phyloP scores from a whole-genome alignment of 2,888 invertebrate species.

The Mongoloraphidia duomilia region DNA sequence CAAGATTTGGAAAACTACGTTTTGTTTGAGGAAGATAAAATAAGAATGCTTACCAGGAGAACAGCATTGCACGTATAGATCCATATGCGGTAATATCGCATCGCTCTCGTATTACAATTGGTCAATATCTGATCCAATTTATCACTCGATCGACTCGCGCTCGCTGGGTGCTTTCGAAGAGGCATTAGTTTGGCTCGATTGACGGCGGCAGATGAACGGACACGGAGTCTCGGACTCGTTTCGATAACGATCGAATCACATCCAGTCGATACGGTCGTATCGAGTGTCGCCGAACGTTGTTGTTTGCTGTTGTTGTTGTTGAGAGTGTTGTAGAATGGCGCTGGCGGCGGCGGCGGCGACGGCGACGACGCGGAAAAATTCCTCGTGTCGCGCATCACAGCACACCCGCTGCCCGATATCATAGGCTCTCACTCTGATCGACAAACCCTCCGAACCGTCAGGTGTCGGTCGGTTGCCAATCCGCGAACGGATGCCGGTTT shows the following conservation, averaged over 20 bases:
- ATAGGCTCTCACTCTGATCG: too few relatives aligned
- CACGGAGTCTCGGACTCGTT: constrained; percentile 20
- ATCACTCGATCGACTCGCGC: constrained; percentile 1
- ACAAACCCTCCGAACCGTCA: too few relatives aligned
- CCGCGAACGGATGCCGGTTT: too few relatives aligned
- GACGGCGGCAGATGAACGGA: constrained; percentile 15
- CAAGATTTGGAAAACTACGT: too few relatives aligned
- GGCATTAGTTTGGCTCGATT: constrained; percentile 1
- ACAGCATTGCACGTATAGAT: constrained; percentile 86
- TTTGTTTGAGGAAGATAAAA: not conserved
- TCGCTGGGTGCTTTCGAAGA: constrained; percentile 1
- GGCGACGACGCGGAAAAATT: constrained; percentile 5
- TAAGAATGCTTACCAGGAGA: constrained; percentile 48
- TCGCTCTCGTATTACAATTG: constrained; percentile 26
- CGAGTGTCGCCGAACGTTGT: not conserved
- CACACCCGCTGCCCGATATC: constrained; percentile 19
- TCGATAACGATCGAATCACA: not conserved
- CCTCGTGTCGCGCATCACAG: constrained; percentile 36
- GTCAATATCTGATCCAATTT: constrained; percentile 5
- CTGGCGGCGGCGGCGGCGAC: constrained; percentile 14
- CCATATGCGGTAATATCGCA: constrained; percentile 81
- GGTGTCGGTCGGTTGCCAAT: too few relatives aligned
- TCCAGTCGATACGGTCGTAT: constrained; percentile 3
- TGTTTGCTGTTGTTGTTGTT: constrained; percentile 13
- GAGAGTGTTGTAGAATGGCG: constrained; percentile 15